Evolutionary conservation across 2,888 invertebrate species (phyloP), one percentile per base, ranked within the genome.

Genomic region (Leptopterna dolabrata): DNA sequence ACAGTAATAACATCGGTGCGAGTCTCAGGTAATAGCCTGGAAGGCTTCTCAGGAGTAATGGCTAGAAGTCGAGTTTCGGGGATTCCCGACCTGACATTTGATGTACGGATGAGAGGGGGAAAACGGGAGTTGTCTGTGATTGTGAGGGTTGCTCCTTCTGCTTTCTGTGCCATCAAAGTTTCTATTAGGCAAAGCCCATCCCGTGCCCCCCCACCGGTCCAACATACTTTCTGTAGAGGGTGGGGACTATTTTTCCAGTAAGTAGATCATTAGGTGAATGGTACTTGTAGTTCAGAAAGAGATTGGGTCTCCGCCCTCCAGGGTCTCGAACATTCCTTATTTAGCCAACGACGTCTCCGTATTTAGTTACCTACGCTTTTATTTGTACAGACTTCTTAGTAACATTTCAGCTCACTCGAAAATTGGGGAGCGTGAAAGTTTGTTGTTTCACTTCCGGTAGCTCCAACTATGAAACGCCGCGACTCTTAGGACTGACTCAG

Each of bases 31-130:
- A 55, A 70, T 70, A 24, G 83, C 43, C n/a, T 27, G 83, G 70
- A 43, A 55, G n/a, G 27, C 55, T 76, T n/a, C 29, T 45, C 19
- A 29, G 51, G 19, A 55, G 81, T 81, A 81, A 81, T 55, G 55
- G 81, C 29, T 36, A 41, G 41, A 41, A 83, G 83, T 83, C 83
- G 63, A 83, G 83, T 83, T 83, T 83, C 14, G 45, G 24, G 83
- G 70, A 24, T 78, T 43, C n/a, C n/a, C 27, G 45, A 45, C n/a
- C 43, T 45, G 78, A 45, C 27, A 63, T 63, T 13, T 19, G 24
- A 63, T 24, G 24, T 24, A 63, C 11, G 63, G 63, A 11, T 24
- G 63, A 27, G 63, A 1, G 1, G 24, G 24, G 63, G 47, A 24
- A 45, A 43, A 45, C n/a, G 41, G 41, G 78, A 78, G 78, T 78